Evolutionary conservation across 2,113 vertebrate species (phyloP), one percentile per base, ranked within the genome.

Genomic region (Gulo gulo): DNA sequence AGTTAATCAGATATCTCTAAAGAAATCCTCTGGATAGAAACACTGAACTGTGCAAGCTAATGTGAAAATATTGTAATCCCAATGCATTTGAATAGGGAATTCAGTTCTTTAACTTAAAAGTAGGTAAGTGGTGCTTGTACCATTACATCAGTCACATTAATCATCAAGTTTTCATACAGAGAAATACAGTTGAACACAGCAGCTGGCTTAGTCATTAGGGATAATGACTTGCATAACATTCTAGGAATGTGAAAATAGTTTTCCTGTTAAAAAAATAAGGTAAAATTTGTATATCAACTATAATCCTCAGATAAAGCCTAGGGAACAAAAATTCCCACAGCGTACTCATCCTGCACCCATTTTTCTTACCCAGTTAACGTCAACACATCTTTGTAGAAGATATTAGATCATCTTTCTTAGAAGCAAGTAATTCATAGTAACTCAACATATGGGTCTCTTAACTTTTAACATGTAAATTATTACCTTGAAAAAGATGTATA

Each of bases 141-240:
- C 52, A 86, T 87, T 97, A 79, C 34, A 80, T 96, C 88, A 95
- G 52, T 91, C 76, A 86, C 61, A 95, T 96, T 96, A 97, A 97
- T 97, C 89, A 97, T 67, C 65, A 94, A 86, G 52, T 97, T 96
- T 97, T 97, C 95, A 95, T 93, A 97, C 84, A 94, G 71, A 98
- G 84, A 88, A 95, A 82, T 79, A 88, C 4, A 95, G 82, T 92
- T 88, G 88, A 88, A 63, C 73, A 94, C 23, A 98, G 73, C 73
- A 94, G 55, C 86, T 85, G 24, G 86, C 92, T 95, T 96, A 97
- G 85, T 84, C 29, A 18, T 96, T 97, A 95, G 7, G 23, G 83
- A 92, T 95, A 95, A 96, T 90, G 57, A 87, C 61, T 96, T 87
- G 36, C 16, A 76, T 89, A 90, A 34, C n/a, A 95, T 94, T 97